These are phyloP conservation scores for human (Homo sapiens) DNA, from an alignment of 2,113 vertebrate genomes.

Conservation along the genomic window GRCh38 chr5:2037001-2037500, in stretches of 20 bases:
- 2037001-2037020: not conserved
- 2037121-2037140: not conserved
- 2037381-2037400: not conserved
- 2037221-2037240: rapidly evolving
- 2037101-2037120: rapidly evolving
- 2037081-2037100: rapidly evolving
- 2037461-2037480: rapidly evolving
- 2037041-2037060: rapidly evolving
- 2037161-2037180: rapidly evolving
- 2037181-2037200: rapidly evolving
- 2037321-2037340: not conserved
- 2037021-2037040: not conserved
- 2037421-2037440: rapidly evolving
- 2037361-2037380: not conserved
- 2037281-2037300: rapidly evolving
- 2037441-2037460: rapidly evolving
- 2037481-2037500: rapidly evolving
- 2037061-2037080: rapidly evolving
- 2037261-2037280: rapidly evolving
- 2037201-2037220: rapidly evolving
- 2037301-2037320: not conserved
- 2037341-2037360: not conserved
- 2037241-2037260: rapidly evolving
- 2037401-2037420: rapidly evolving
- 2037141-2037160: too few species aligned